Percentiles rank a stretch among this genome's conserved stretches.
phyloP scores from a whole-genome alignment of 2,888 invertebrate species.

The Nineta flava region DNA sequence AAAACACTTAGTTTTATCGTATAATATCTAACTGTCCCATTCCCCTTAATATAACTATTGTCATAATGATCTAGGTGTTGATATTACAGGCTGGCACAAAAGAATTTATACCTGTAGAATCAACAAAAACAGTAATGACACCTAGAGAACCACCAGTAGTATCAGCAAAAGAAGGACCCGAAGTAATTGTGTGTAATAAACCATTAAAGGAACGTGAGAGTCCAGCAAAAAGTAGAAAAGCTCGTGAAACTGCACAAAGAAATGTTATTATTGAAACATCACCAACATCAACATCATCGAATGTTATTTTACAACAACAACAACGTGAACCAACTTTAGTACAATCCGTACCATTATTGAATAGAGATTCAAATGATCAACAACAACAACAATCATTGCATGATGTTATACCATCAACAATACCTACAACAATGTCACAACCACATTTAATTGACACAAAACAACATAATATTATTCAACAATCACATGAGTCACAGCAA shows the following conservation, averaged over 20 bases:
- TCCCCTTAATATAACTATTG: neutral
- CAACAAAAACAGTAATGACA: constrained; percentile 9
- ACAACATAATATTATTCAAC: too few relatives aligned
- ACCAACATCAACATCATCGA: too few relatives aligned
- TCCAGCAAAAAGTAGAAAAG: constrained; percentile 24
- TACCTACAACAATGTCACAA: too few relatives aligned
- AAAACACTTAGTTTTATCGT: too few relatives aligned
- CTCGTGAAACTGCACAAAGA: constrained; percentile 12
- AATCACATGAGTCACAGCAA: too few relatives aligned
- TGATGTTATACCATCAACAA: too few relatives aligned
- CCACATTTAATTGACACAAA: too few relatives aligned
- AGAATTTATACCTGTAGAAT: constrained; percentile 23
- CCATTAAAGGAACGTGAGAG: constrained; percentile 25
- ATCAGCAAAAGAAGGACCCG: constrained; percentile 52
- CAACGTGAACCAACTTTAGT: neutral
- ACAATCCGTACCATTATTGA: neutral
- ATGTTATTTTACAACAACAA: neutral
- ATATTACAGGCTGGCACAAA: constrained; percentile 23
- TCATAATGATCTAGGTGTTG: too few relatives aligned
- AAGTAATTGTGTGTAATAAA: constrained; percentile 36
- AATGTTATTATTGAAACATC: neutral
- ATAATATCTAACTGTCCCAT: neutral
- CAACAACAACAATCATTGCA: too few relatives aligned
- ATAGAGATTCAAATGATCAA: too few relatives aligned
- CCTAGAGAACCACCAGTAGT: constrained; percentile 43